Conservation (phyloP, 2,113 vertebrate genomes). For the Sinocyclocheilus anshuiensis region DNA sequence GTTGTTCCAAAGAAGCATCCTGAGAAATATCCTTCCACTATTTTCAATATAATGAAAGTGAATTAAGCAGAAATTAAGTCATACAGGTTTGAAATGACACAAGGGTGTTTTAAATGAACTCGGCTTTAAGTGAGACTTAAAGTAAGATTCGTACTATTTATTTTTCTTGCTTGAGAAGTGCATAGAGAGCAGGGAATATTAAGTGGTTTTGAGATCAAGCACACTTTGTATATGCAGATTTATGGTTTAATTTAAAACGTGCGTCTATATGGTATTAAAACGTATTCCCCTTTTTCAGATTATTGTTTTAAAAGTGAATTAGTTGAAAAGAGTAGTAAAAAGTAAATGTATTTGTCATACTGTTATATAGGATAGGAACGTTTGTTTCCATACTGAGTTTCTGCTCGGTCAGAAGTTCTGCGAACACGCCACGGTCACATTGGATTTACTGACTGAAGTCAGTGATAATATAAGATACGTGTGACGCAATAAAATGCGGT, state of each 20-base stretch:
- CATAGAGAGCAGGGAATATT: too few relatives aligned
- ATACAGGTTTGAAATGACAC: not conserved
- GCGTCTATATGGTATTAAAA: too few relatives aligned
- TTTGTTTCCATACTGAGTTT: slow-evolving; percentile 51
- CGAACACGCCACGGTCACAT: slow-evolving; percentile 47
- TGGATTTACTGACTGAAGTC: not conserved
- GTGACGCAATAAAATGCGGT: not conserved
- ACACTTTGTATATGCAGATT: too few relatives aligned
- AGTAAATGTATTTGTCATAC: not conserved
- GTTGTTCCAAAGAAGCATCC: not conserved
- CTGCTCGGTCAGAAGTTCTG: slow-evolving; percentile 36
- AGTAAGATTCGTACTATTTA: too few relatives aligned
- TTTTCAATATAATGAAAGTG: not conserved
- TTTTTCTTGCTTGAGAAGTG: too few relatives aligned
- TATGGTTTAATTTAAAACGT: too few relatives aligned
- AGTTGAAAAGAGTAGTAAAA: not conserved
- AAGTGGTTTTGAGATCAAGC: too few relatives aligned
- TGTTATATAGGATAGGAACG: slow-evolving; percentile 51
- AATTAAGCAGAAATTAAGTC: not conserved
- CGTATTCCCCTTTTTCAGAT: not conserved
- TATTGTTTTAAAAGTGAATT: not conserved
- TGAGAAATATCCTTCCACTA: not conserved
- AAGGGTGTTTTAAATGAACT: not conserved
- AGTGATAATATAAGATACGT: not conserved
- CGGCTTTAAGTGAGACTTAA: not conserved